Evolutionary conservation across 2,113 vertebrate species (phyloP).

Genomic region (Cathartes aura): DNA sequence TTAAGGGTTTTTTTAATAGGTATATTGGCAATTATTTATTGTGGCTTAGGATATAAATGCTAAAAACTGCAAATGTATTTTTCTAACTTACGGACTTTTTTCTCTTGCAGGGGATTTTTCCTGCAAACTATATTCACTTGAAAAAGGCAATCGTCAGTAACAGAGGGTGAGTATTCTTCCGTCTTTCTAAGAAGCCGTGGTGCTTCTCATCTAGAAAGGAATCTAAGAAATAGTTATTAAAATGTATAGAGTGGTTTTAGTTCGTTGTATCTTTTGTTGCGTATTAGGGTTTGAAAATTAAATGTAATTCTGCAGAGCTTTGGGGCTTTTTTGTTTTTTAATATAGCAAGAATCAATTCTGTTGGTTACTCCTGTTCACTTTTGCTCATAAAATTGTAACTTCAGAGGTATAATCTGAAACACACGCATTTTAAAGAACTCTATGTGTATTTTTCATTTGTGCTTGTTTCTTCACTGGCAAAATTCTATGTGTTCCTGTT

Average conservation of each 20-base stretch:
- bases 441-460: neutral
- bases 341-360: neutral
- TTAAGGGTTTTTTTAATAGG: neutral
- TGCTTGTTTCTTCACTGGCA: neutral
- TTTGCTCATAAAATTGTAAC: neutral
- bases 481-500: neutral
- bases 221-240: neutral
- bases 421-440: neutral
- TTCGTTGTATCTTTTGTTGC: neutral
- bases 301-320: neutral
- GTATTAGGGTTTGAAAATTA: neutral
- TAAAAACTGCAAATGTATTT: neutral
- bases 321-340: neutral
- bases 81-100: conserved; percentile 3
- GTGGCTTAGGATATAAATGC: neutral
- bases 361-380: neutral
- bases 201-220: neutral
- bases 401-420: neutral
- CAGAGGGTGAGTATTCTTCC: conserved; percentile 80
- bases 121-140: conserved; percentile 84
- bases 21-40: neutral
- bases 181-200: neutral
- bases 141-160: conserved; percentile 86
- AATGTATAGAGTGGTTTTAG: neutral
- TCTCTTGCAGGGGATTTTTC: conserved; percentile 83